Evolutionary conservation across 1,140 invertebrate genomes (phyloP).

Genomic region (Trialeurodes vaporariorum): DNA sequence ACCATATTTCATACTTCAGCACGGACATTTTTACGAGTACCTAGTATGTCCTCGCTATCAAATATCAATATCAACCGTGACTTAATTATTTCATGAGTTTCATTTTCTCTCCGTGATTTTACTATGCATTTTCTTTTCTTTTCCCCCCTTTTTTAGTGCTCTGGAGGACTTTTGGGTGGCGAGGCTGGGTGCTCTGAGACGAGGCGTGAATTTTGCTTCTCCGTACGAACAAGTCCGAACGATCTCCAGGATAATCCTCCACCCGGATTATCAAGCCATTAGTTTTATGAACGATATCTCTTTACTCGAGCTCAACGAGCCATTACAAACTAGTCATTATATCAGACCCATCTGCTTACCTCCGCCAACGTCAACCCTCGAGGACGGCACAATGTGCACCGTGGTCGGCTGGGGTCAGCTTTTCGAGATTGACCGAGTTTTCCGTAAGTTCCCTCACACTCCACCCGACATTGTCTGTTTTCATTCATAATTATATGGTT

Average conservation of each 20-base stretch:
- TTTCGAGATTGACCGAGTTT: conserved; percentile 63
- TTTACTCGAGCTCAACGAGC: conserved; percentile 47
- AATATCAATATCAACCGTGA: too few relatives aligned
- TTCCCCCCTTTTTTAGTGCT: too few relatives aligned
- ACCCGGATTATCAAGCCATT: conserved; percentile 61
- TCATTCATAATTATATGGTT: too few relatives aligned
- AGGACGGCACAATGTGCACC: conserved; percentile 54
- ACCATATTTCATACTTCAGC: too few relatives aligned
- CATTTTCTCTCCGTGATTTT: too few relatives aligned
- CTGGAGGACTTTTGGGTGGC: conserved; percentile 68
- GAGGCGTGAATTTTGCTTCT: conserved; percentile 56
- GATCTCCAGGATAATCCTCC: conserved; percentile 50
- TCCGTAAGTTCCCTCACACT: conserved; percentile 51
- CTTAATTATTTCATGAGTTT: too few relatives aligned
- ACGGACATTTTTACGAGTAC: too few relatives aligned
- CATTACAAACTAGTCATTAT: conserved; percentile 57
- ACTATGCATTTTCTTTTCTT: too few relatives aligned
- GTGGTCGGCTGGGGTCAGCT: conserved; percentile 74
- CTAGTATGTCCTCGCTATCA: too few relatives aligned
- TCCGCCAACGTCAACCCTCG: conserved; percentile 38
- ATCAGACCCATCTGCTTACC: conserved; percentile 62
- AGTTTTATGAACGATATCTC: conserved; percentile 74
- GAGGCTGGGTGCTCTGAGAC: conserved; percentile 54
- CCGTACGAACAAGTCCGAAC: conserved; percentile 56
- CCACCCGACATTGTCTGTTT: too few relatives aligned